These are phyloP conservation scores for Gallinago jamesoni DNA, from an alignment of 2,113 vertebrate species.

Conservation along the genomic window DNA sequence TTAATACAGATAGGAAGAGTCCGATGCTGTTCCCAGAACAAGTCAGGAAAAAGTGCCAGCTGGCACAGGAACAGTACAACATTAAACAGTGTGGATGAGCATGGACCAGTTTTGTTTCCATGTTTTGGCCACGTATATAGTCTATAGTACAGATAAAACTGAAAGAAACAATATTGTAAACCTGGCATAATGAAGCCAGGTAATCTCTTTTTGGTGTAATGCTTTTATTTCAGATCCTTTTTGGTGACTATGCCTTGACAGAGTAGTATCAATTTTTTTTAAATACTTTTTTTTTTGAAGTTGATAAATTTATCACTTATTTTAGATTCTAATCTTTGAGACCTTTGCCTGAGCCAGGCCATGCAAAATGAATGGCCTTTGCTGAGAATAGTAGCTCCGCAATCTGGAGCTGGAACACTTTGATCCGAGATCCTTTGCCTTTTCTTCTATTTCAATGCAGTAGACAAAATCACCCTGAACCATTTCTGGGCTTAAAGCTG, in stretches of 20 bases:
- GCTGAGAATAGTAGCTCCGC: neutral
- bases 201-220: neutral
- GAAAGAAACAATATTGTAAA: neutral
- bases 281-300: neutral
- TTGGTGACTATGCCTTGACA: neutral
- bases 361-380: constrained; percentile 32
- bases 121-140: neutral
- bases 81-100: neutral
- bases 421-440: constrained; percentile 8
- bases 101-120: neutral
- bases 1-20: neutral
- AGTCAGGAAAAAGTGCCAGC: neutral
- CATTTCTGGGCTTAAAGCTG: constrained; percentile 22
- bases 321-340: constrained; percentile 15
- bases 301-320: constrained; percentile 28
- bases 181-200: neutral
- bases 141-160: neutral
- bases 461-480: constrained; percentile 18
- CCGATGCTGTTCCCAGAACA: neutral
- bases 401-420: constrained; percentile 46
- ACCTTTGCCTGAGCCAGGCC: neutral
- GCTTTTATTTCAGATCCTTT: neutral
- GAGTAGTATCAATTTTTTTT: neutral
- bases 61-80: neutral
- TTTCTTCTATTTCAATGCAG: constrained; percentile 19